Percentiles rank a stretch among this genome's conserved stretches.
Conservation (phyloP, 2,888 invertebrate genomes). For the Andrena dorsata region DNA sequence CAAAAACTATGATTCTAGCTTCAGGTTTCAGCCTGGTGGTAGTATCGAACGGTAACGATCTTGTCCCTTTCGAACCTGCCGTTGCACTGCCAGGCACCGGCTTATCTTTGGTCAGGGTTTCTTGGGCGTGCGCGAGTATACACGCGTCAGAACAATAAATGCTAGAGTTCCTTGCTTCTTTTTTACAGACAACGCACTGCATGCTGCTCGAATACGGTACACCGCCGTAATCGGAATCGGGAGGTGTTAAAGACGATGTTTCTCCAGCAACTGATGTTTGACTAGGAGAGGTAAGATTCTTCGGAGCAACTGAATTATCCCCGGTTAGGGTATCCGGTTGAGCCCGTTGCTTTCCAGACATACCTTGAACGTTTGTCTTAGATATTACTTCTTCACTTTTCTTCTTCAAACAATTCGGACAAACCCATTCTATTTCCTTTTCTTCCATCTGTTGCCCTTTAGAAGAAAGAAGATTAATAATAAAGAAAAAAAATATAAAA, state of each 20-base stretch:
- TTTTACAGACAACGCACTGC: constrained; percentile 92
- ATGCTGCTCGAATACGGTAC: constrained; percentile 75
- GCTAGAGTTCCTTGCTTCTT: constrained; percentile 91
- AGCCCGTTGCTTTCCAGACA: constrained; percentile 53
- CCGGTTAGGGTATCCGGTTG: constrained; percentile 31
- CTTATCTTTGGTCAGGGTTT: constrained; percentile 84
- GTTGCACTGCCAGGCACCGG: constrained; percentile 57
- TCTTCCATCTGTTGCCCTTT: constrained; percentile 94
- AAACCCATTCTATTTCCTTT: constrained; percentile 94
- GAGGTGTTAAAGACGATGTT: constrained; percentile 7
- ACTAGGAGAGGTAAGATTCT: constrained; percentile 29
- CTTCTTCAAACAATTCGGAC: constrained; percentile 92
- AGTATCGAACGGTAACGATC: constrained; percentile 70
- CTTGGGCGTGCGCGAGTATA: constrained; percentile 93
- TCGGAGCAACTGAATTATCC: constrained; percentile 40
- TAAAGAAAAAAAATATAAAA: neutral
- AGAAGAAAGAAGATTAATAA: neutral
- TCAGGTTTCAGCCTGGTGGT: constrained; percentile 74
- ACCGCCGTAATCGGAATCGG: constrained; percentile 33
- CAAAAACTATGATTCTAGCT: constrained; percentile 91
- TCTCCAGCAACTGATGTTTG: constrained; percentile 28
- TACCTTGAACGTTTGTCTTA: constrained; percentile 29
- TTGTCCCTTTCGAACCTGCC: constrained; percentile 72
- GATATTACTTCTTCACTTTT: constrained; percentile 77
- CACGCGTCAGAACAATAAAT: constrained; percentile 96